phyloP scores from a whole-genome alignment of 2,888 invertebrate species.

The Branchellion lobata region DNA sequence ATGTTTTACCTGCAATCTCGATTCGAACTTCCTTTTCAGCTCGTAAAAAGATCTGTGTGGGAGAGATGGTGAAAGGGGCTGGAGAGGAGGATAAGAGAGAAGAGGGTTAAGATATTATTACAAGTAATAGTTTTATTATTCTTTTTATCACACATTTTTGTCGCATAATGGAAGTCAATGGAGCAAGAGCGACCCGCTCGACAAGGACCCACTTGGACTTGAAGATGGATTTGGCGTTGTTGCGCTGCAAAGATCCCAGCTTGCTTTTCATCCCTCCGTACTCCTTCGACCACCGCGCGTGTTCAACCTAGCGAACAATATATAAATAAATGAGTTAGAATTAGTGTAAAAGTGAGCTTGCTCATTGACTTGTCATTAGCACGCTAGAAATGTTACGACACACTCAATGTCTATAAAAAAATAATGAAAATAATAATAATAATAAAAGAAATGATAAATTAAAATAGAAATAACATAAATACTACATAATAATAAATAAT shows the following conservation, averaged over 20 bases:
- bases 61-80: too few relatives aligned
- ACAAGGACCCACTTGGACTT: conserved; percentile 46
- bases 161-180: too few relatives aligned
- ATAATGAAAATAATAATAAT: not conserved
- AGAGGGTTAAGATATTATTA: too few relatives aligned
- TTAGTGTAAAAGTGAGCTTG: too few relatives aligned
- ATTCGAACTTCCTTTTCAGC: conserved; percentile 81
- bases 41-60: conserved; percentile 77
- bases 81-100: too few relatives aligned
- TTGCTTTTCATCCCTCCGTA: conserved; percentile 47
- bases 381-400: too few relatives aligned
- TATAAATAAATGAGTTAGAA: too few relatives aligned
- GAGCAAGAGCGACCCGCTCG: too few relatives aligned
- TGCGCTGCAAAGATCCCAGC: conserved; percentile 47
- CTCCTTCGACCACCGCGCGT: conserved; percentile 63
- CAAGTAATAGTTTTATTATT: too few relatives aligned
- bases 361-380: too few relatives aligned
- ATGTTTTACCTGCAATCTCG: conserved; percentile 72
- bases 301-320: conserved; percentile 69
- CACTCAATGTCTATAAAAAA: too few relatives aligned
- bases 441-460: not conserved
- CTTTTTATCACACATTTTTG: too few relatives aligned
- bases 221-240: conserved; percentile 49
- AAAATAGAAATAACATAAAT: not conserved
- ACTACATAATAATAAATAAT: not conserved